Evolutionary conservation across 2,113 vertebrate genomes (phyloP).

Genomic region (Pardalotus punctatus): DNA sequence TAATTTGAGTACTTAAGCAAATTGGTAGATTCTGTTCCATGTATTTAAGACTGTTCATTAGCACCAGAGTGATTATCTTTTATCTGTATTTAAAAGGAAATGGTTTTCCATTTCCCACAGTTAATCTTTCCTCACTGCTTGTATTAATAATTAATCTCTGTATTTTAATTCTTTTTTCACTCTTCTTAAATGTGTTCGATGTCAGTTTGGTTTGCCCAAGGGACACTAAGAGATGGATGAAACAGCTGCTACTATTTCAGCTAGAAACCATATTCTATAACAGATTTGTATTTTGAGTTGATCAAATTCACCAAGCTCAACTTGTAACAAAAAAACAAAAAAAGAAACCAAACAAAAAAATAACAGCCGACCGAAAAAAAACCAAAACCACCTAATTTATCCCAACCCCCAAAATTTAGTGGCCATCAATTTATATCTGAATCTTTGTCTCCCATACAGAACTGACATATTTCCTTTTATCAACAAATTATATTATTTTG

Average conservation of each 20-base stretch:
- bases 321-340: background rate
- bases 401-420: background rate
- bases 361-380: background rate
- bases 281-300: background rate
- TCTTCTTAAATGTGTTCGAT: background rate
- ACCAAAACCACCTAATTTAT: background rate
- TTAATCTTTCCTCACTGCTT: background rate
- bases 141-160: background rate
- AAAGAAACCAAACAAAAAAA: background rate
- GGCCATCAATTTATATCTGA: background rate
- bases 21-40: background rate
- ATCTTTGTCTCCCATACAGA: background rate
- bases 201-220: background rate
- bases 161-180: background rate
- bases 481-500: background rate
- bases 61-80: background rate
- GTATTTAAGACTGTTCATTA: background rate
- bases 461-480: background rate
- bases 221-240: background rate
- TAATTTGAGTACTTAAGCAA: background rate
- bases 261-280: background rate
- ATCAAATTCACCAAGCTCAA: background rate
- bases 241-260: background rate
- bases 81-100: constrained; percentile 20
- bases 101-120: background rate